Evolutionary conservation across 2,888 invertebrate genomes (phyloP), one percentile per base, ranked within the genome.

Genomic region (Melinopterus prodromus): DNA sequence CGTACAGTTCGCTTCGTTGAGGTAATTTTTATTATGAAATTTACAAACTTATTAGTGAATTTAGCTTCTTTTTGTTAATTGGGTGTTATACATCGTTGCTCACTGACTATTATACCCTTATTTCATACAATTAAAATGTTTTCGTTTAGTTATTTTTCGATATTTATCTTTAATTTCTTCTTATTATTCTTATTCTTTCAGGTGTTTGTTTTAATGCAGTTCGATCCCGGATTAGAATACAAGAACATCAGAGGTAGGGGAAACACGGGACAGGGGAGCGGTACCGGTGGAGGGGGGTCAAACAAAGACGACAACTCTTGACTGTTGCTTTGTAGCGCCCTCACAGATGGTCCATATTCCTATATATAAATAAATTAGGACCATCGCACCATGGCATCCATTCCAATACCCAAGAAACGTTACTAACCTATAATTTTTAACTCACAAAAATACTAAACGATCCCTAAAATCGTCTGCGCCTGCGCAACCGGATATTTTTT

Each of bases 321-420:
- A 97, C 97, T 98, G 94, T 94, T 98, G 95, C 95, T 97, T 93
- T 98, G 98, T 97, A 98, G 98, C 96, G 97, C 97, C 95, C 97
- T 98, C 93, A 98, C 97, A 89, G 98, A 98, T 92, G 98, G 98
- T 92, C 97, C 97, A 92, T 98, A 98, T 93, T 96, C 96, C 90
- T 96, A 96, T 92, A 96, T 96, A 88, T 96, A 94, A 92, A 89
- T 88, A 82, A 83, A 83, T 82, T 71, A 80, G 84, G 85, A 80
- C 82, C 81, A 80, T 82, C 79, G 76, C 74, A 81, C 81, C 81
- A 75, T 71, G 15, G 26, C 72, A 78, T 77, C 82, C 84, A 84
- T 85, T 85, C 85, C 85, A 84, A 84, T 81, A 71, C 82, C 82
- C 80, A 83, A 53, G 53, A 9, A 53, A 26, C 1, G 5, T 9